Evolutionary conservation across 92 coral and sea anemone species (phyloP).

Genomic region (Palythoa grandiflora): DNA sequence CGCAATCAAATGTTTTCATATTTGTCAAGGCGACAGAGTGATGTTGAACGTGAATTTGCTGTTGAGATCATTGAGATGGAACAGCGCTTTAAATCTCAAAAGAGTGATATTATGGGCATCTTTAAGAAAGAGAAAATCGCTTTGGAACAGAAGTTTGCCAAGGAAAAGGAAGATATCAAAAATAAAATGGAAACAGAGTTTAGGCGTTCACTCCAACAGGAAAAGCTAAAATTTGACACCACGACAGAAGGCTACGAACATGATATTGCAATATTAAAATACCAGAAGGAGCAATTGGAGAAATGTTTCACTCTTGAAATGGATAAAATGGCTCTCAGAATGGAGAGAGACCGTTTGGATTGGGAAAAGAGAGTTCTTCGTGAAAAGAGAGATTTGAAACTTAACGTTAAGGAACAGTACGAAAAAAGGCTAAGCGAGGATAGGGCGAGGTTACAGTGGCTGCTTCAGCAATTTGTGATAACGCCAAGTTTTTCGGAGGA

Average conservation of each 20-base stretch:
- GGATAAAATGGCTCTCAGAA: constrained; percentile 87
- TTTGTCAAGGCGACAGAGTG: constrained; percentile 85
- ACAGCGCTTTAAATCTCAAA: constrained; percentile 92
- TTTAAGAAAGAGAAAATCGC: constrained; percentile 88
- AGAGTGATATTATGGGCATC: constrained; percentile 93
- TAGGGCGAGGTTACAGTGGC: constrained; percentile 90
- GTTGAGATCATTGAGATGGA: constrained; percentile 92
- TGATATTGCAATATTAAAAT: constrained; percentile 90
- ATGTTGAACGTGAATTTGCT: constrained; percentile 90
- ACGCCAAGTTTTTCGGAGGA: constrained; percentile 52
- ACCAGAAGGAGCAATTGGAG: constrained; percentile 96
- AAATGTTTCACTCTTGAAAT: constrained; percentile 84
- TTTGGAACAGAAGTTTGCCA: constrained; percentile 76
- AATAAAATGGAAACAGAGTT: constrained; percentile 88
- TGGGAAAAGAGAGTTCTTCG: constrained; percentile 87
- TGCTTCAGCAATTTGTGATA: constrained; percentile 76
- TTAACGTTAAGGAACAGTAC: constrained; percentile 82
- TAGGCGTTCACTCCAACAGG: constrained; percentile 86
- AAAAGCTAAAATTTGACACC: constrained; percentile 90
- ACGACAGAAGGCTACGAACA: constrained; percentile 93
- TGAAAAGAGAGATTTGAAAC: constrained; percentile 89
- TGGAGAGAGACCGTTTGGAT: constrained; percentile 91
- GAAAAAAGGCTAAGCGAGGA: constrained; percentile 85
- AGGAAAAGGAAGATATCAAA: constrained; percentile 92
- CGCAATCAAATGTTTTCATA: constrained; percentile 79